Base-by-base conservation (phyloP, 2,113 vertebrate genomes). In the Columba livia region DNA sequence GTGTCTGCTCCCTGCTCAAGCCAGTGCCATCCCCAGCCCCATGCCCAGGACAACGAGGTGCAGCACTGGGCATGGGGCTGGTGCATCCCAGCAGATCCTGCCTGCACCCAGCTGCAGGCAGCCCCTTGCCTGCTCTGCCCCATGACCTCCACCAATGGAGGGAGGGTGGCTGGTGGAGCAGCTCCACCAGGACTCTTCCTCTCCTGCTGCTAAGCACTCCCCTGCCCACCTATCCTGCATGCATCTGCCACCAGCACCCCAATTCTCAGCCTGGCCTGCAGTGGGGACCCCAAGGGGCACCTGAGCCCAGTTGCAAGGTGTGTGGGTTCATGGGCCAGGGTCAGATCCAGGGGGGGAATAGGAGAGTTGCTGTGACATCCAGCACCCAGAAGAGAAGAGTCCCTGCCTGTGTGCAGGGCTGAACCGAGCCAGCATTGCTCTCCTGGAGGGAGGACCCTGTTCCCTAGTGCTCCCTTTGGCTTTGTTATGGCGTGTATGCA, bases 401-500 rank as follows among this genome's bases (percentile, higher is more conserved):
- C 47, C 20, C 32, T 72, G 4, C 28, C 53, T 10, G 14, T 7
- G 31, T 36, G 21, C 61, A 66, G 24, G 18, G 26, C 65, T 80
- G 77, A 90, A 73, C 10, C 0, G 1, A 92, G 51, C 32, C 2
- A 1, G 9, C 2, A 1, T 34, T 69, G 50, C 44, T 51, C 31
- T 77, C 50, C 51, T 42, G 48, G 77, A 83, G 38, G 29, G 31
- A 90, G 28, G 38, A 65, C 54, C 31, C 28, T 32, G 40, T 51
- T n/a, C 42, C 0, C 0, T 31, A 12, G 24, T 31, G 54, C 21
- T 26, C 38, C 40, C 66, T 78, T 62, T 34, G 38, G 36, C 92
- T 85, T 1, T 0, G 40, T 60, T 16, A 44, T 6, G 28, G 51
- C 0, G 2, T 42, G 28, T 31, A 29, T 38, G 53, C 1, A 2